Evolutionary conservation across 2,797 vertebrate species (phyloP).

Genomic region (Decapterus maruadsi): DNA sequence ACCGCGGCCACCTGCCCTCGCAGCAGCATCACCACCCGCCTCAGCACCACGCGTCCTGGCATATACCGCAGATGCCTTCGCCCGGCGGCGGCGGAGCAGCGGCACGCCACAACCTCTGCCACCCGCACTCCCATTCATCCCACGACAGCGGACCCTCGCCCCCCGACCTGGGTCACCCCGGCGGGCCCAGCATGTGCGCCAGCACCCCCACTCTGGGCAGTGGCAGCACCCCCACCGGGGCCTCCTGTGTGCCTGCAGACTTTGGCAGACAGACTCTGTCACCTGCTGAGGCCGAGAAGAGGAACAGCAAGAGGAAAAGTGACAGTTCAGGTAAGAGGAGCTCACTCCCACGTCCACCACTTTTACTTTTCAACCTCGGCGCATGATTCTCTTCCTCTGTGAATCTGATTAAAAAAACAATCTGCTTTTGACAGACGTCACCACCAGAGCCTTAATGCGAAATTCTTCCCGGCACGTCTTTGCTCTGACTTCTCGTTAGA

Average conservation of each 20-base stretch:
- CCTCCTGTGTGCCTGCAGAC: conserved; percentile 92
- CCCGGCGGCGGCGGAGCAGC: conserved; percentile 69
- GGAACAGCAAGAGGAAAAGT: conserved; percentile 94
- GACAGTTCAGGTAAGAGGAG: conserved; percentile 95
- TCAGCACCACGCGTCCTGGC: conserved; percentile 93
- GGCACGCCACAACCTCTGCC: conserved; percentile 90
- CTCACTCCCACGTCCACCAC: not conserved
- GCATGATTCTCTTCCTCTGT: conserved; percentile 1
- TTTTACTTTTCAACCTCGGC: not conserved
- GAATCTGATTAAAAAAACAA: not conserved
- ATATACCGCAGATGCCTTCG: conserved; percentile 95
- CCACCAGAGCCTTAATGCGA: not conserved
- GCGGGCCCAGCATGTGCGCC: conserved; percentile 91
- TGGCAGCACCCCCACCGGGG: conserved; percentile 90
- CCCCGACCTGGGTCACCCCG: conserved; percentile 90
- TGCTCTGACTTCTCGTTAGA: conserved; percentile 6
- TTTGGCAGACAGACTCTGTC: conserved; percentile 95
- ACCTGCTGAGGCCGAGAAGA: conserved; percentile 95
- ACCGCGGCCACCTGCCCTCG: conserved; percentile 82
- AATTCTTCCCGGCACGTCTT: conserved; percentile 24
- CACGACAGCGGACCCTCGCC: conserved; percentile 72
- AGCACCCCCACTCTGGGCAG: conserved; percentile 92
- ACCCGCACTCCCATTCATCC: conserved; percentile 86
- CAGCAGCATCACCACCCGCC: conserved; percentile 90
- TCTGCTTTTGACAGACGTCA: not conserved